phyloP scores from a whole-genome alignment of 2,888 invertebrate genomes.

The Mylabris sibirica region DNA sequence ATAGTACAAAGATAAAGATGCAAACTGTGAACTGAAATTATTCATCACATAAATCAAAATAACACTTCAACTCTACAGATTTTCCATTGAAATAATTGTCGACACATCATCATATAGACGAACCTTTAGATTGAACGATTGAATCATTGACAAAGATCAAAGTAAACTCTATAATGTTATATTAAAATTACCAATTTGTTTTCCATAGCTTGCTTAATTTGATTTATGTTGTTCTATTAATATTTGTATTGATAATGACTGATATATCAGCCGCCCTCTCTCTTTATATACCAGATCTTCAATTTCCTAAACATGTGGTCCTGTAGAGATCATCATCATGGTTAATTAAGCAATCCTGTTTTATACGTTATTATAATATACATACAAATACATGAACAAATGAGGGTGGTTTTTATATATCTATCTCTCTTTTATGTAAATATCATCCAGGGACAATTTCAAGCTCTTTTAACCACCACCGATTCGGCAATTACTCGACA shows the following conservation, averaged over 20 bases:
- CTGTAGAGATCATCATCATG: conserved; percentile 52
- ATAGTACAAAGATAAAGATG: not conserved
- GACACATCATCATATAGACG: not conserved
- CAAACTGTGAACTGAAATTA: not conserved
- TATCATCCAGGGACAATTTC: conserved; percentile 61
- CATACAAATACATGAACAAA: too few relatives aligned
- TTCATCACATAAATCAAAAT: not conserved
- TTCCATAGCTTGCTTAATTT: conserved; percentile 27
- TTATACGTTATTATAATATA: conserved; percentile 2
- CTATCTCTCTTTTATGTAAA: conserved; percentile 52
- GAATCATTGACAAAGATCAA: not conserved
- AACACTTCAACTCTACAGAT: not conserved
- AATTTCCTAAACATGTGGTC: conserved; percentile 32
- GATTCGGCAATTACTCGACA: conserved; percentile 59
- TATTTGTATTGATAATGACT: conserved; percentile 37
- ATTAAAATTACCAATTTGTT: conserved; percentile 29
- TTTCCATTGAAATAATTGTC: conserved; percentile 11
- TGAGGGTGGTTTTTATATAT: conserved; percentile 47
- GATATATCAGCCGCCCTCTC: conserved; percentile 20
- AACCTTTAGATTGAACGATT: not conserved
- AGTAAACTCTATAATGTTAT: conserved; percentile 15
- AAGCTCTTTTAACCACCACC: conserved; percentile 62
- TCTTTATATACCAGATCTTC: not conserved
- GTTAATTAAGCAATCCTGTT: conserved; percentile 56
- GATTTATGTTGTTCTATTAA: conserved; percentile 31